Conservation (phyloP, 2,113 vertebrate genomes). For the Hassar affinis region DNA sequence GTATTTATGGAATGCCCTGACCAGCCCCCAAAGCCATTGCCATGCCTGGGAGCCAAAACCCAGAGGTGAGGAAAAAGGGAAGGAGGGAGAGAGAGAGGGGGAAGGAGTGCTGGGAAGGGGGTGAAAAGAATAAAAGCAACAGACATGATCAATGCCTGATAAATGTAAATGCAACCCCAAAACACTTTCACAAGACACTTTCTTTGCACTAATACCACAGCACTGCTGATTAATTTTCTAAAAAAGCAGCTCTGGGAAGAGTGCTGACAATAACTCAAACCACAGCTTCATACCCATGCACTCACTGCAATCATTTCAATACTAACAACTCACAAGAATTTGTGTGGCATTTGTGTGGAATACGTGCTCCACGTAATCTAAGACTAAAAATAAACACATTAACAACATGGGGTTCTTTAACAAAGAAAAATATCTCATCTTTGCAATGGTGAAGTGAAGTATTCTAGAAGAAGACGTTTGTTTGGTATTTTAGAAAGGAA, state of each 20-base stretch:
- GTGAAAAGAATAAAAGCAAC: not conserved
- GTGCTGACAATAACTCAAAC: not conserved
- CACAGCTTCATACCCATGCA: too few species aligned
- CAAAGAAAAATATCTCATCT: not conserved
- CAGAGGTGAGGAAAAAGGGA: constrained; percentile 19
- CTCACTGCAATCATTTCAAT: not conserved
- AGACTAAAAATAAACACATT: not conserved
- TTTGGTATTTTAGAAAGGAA: not conserved
- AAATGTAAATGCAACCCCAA: not conserved
- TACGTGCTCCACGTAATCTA: not conserved
- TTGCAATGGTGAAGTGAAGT: too few species aligned
- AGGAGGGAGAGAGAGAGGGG: too few species aligned
- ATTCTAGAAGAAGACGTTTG: not conserved
- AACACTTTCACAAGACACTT: not conserved
- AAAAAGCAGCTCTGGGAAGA: not conserved
- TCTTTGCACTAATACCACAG: not conserved
- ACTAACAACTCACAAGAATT: not conserved
- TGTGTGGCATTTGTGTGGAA: not conserved
- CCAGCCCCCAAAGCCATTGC: constrained; percentile 51
- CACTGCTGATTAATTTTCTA: not conserved
- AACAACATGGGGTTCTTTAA: not conserved
- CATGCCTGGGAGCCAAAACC: constrained; percentile 36
- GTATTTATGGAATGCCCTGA: constrained; percentile 48
- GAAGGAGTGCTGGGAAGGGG: not conserved
- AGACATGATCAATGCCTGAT: not conserved